phyloP scores from a whole-genome alignment of 2,888 invertebrate genomes.

The Cyclophora punctaria region DNA sequence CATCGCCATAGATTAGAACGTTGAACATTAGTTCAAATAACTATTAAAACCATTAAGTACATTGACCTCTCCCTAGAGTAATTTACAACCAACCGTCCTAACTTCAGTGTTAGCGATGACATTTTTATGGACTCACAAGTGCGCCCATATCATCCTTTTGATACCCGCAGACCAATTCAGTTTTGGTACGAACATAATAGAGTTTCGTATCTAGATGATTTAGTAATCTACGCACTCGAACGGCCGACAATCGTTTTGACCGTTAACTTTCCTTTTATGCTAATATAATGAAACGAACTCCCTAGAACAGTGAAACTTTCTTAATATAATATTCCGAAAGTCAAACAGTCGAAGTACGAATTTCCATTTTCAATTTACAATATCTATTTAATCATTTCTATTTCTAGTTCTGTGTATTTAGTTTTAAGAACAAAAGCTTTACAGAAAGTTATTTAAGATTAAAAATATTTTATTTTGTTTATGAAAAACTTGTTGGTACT shows the following conservation, averaged over 20 bases:
- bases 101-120: constrained; percentile 3
- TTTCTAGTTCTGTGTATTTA: constrained; percentile 8
- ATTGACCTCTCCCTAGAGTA: too few species aligned
- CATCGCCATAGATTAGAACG: too few species aligned
- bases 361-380: constrained; percentile 36
- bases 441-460: too few species aligned
- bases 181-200: constrained; percentile 5
- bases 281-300: constrained; percentile 41
- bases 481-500: too few species aligned
- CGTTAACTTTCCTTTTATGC: constrained; percentile 45
- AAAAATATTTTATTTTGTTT: too few species aligned
- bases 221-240: constrained; percentile 2
- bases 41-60: too few species aligned
- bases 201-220: constrained; percentile 11
- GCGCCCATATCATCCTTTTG: constrained; percentile 8
- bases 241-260: constrained; percentile 28
- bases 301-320: constrained; percentile 34
- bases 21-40: too few species aligned
- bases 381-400: constrained; percentile 22
- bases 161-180: constrained; percentile 14
- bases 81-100: constrained; percentile 4
- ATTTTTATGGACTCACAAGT: constrained; percentile 16
- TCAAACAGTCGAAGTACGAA: constrained; percentile 33
- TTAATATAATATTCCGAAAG: constrained; percentile 48
- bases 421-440: too few species aligned